Evolutionary conservation across 2,113 vertebrate species (phyloP).

Genomic region (Anoplopoma fimbria): DNA sequence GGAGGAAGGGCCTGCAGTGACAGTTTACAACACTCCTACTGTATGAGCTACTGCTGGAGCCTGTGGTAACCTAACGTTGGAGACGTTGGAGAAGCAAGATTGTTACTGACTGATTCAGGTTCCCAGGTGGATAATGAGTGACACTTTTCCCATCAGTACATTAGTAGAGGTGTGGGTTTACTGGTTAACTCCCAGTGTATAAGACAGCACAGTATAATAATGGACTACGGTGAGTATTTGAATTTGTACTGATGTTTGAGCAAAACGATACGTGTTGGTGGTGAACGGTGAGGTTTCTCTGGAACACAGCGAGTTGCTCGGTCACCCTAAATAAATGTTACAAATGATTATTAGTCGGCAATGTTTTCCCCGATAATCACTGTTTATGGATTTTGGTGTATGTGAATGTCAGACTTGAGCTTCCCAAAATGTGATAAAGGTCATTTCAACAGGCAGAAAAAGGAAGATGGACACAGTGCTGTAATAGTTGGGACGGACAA

Average conservation of each 20-base stretch:
- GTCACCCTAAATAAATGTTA: neutral
- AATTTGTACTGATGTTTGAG: neutral
- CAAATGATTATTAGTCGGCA: slow-evolving; percentile 20
- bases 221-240: neutral
- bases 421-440: slow-evolving; percentile 21
- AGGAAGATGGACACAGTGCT: slow-evolving; percentile 7
- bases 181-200: neutral
- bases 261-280: too few relatives aligned
- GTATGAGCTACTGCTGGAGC: neutral
- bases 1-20: neutral
- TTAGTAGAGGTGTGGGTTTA: neutral
- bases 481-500: neutral
- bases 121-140: slow-evolving; percentile 10
- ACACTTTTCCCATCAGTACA: neutral
- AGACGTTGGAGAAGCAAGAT: neutral
- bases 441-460: neutral
- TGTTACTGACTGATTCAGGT: neutral
- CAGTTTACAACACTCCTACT: neutral
- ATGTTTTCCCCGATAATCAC: slow-evolving; percentile 5
- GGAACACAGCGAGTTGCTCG: neutral
- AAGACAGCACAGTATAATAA: neutral
- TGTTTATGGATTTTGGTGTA: slow-evolving; percentile 27
- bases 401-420: slow-evolving; percentile 31
- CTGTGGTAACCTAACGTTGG: neutral
- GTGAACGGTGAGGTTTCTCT: neutral